A percentile compares a stretch with the other conserved stretches of the same genome.
These are phyloP conservation scores for Ichneumon xanthorius DNA, from an alignment of 2,888 invertebrate species.

Conservation along the genomic window DNA sequence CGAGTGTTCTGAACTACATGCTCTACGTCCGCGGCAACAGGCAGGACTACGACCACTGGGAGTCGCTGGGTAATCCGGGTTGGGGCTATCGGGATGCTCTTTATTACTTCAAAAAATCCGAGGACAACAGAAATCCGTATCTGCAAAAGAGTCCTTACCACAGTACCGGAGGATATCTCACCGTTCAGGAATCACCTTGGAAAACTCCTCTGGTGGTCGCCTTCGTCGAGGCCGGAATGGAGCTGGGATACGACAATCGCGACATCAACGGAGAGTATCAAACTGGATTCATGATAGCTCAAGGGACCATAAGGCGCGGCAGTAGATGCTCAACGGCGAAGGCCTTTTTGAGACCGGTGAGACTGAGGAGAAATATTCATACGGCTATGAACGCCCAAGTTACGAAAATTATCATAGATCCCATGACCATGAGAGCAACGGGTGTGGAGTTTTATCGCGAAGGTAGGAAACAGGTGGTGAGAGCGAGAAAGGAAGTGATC, in stretches of 20 bases:
- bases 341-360: conserved; percentile 93
- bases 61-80: conserved; percentile 93
- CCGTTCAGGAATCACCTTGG: conserved; percentile 94
- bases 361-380: conserved; percentile 92
- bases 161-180: conserved; percentile 90
- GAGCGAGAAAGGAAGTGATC: conserved; percentile 93
- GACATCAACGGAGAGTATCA: conserved; percentile 93
- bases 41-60: conserved; percentile 96
- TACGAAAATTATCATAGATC: conserved; percentile 91
- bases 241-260: conserved; percentile 93
- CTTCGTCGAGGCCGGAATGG: conserved; percentile 92
- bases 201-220: conserved; percentile 93
- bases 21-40: conserved; percentile 94
- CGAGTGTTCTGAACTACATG: conserved; percentile 95
- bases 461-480: conserved; percentile 89
- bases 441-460: conserved; percentile 93
- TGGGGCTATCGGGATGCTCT: conserved; percentile 95
- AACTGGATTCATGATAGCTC: conserved; percentile 93
- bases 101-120: conserved; percentile 95
- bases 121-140: conserved; percentile 95
- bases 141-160: conserved; percentile 90
- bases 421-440: conserved; percentile 90
- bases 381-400: conserved; percentile 93
- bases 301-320: conserved; percentile 91
- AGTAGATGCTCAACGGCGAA: conserved; percentile 95